These are phyloP conservation scores for Homarus gammarus DNA, from an alignment of 2,888 invertebrate species.

Conservation along the genomic window DNA sequence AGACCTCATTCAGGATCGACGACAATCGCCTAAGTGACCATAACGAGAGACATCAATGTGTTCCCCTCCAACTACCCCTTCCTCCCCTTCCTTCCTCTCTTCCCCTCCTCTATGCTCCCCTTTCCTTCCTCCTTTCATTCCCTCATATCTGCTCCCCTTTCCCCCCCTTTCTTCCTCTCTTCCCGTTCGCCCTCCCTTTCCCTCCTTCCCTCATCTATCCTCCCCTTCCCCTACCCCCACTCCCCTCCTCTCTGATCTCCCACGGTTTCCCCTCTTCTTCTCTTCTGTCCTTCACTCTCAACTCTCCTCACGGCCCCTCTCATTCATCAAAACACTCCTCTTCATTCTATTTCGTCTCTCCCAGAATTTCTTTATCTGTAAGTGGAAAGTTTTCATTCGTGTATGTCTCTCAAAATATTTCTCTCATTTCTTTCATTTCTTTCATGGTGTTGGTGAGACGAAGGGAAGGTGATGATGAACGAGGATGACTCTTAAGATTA, in stretches of 20 bases:
- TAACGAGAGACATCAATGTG: slow-evolving; percentile 23
- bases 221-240: background rate
- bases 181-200: background rate
- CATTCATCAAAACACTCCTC: background rate
- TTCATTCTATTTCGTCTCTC: background rate
- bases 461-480: no score
- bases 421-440: no score
- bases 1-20: background rate
- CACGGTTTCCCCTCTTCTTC: background rate
- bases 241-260: slow-evolving; percentile 12
- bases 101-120: background rate
- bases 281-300: no score
- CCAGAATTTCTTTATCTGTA: background rate
- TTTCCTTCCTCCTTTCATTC: background rate
- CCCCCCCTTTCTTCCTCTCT: no score
- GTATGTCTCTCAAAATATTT: no score
- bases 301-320: background rate
- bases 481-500: no score
- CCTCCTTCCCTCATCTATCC: background rate
- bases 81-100: background rate
- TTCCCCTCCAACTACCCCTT: background rate
- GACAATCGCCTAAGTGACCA: slow-evolving; percentile 18
- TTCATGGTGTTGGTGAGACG: no score
- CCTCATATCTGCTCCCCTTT: no score
- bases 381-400: no score